Conservation (phyloP, 1,140 invertebrate species). For the Drosophila serrata region DNA sequence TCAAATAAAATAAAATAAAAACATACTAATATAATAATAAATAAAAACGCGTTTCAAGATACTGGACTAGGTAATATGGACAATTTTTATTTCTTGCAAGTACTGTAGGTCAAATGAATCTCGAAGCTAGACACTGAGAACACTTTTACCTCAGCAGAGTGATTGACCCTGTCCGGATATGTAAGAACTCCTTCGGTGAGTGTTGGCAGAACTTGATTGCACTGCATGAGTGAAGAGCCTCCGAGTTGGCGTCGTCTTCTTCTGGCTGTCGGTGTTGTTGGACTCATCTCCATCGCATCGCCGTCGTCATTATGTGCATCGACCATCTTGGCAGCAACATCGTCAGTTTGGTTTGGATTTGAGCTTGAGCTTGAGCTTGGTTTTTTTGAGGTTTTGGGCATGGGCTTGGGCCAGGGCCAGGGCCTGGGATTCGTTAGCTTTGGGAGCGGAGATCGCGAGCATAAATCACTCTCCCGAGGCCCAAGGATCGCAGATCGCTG, state of each 20-base stretch:
- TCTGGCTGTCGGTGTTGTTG: slow-evolving; percentile 13
- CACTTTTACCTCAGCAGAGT: slow-evolving; percentile 27
- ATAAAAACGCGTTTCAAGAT: neutral
- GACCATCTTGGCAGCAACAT: slow-evolving; percentile 75
- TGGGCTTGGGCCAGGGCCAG: slow-evolving; percentile 20
- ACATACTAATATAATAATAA: neutral
- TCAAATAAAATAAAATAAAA: neutral
- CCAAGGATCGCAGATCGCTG: slow-evolving; percentile 47
- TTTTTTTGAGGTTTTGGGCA: slow-evolving; percentile 29
- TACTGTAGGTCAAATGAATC: neutral
- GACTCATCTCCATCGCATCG: slow-evolving; percentile 34
- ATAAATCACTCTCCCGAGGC: slow-evolving; percentile 75
- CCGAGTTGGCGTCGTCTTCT: slow-evolving; percentile 33
- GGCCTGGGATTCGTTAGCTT: slow-evolving; percentile 72
- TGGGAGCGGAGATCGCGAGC: slow-evolving; percentile 63
- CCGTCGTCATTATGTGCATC: slow-evolving; percentile 51
- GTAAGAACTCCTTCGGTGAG: slow-evolving; percentile 34
- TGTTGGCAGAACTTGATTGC: slow-evolving; percentile 69
- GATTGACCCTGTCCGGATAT: slow-evolving; percentile 12
- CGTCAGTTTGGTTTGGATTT: slow-evolving; percentile 54
- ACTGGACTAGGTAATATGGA: neutral
- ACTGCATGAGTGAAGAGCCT: slow-evolving; percentile 43
- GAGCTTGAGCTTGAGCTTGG: slow-evolving; percentile 26
- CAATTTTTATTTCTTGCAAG: neutral
- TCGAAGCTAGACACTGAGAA: neutral